phyloP scores from a whole-genome alignment of 2,113 vertebrate genomes.

The Poeciliopsis retropinna region DNA sequence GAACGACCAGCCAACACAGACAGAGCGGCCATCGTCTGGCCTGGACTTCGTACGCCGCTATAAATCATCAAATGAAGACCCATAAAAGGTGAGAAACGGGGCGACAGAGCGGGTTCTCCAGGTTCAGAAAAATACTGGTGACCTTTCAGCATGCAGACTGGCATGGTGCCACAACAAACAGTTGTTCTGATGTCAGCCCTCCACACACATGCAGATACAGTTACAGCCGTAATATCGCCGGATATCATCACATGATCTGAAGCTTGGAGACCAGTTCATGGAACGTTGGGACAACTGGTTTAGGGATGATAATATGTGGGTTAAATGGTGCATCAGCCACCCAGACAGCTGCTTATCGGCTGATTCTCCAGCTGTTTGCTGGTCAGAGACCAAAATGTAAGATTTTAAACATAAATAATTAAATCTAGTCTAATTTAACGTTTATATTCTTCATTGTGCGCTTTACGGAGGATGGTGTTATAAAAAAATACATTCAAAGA shows the following conservation, averaged over 20 bases:
- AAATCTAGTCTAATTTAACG: not conserved
- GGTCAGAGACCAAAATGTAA: not conserved
- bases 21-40: conserved; percentile 34
- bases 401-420: not conserved
- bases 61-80: conserved; percentile 2
- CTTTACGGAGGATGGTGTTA: not conserved
- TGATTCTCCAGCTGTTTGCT: not conserved
- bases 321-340: conserved; percentile 25
- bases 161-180: conserved; percentile 69
- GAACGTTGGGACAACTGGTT: conserved; percentile 30
- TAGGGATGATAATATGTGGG: conserved; percentile 37
- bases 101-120: conserved; percentile 4
- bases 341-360: not conserved
- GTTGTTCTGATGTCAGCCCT: conserved; percentile 73
- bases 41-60: not conserved
- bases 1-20: conserved; percentile 18
- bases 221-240: conserved; percentile 62
- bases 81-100: conserved; percentile 2
- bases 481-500: too few species aligned
- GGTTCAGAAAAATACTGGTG: conserved; percentile 58
- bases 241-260: conserved; percentile 64
- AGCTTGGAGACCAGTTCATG: conserved; percentile 27
- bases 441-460: not conserved
- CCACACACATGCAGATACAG: conserved; percentile 40
- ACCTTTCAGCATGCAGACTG: conserved; percentile 62